These are phyloP conservation scores for Musca domestica DNA, from an alignment of 1,140 invertebrate species.

Conservation along the genomic window DNA sequence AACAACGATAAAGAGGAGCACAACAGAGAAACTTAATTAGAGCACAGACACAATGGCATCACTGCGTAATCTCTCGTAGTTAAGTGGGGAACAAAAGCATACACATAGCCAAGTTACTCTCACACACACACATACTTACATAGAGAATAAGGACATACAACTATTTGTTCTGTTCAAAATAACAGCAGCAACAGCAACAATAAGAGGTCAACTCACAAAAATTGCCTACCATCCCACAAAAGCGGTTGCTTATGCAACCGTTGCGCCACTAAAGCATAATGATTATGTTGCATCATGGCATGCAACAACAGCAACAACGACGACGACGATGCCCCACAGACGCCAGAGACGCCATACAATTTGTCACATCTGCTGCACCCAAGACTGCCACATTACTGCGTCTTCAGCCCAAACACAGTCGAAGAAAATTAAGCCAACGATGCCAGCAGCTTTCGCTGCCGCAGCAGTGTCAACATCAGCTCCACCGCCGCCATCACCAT, in stretches of 20 bases:
- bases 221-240: conserved; percentile 3
- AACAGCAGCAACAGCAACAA: background rate
- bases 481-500: background rate
- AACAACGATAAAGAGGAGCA: background rate
- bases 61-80: background rate
- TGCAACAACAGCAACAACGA: conserved; percentile 12
- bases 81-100: background rate
- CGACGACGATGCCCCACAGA: background rate
- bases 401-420: conserved; percentile 3
- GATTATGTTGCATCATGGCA: conserved; percentile 13
- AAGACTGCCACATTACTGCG: background rate
- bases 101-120: background rate
- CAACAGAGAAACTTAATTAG: conserved; percentile 6
- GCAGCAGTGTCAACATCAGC: background rate
- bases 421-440: background rate
- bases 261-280: conserved; percentile 5
- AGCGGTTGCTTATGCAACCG: conserved; percentile 18
- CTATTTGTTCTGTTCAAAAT: too few species aligned
- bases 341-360: background rate
- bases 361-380: background rate
- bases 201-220: background rate
- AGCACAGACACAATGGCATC: conserved; percentile 18
- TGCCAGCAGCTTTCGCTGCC: too few species aligned
- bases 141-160: too few species aligned
- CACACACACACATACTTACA: background rate